phyloP scores from a whole-genome alignment of 2,888 invertebrate genomes.

The Cryptus armator region DNA sequence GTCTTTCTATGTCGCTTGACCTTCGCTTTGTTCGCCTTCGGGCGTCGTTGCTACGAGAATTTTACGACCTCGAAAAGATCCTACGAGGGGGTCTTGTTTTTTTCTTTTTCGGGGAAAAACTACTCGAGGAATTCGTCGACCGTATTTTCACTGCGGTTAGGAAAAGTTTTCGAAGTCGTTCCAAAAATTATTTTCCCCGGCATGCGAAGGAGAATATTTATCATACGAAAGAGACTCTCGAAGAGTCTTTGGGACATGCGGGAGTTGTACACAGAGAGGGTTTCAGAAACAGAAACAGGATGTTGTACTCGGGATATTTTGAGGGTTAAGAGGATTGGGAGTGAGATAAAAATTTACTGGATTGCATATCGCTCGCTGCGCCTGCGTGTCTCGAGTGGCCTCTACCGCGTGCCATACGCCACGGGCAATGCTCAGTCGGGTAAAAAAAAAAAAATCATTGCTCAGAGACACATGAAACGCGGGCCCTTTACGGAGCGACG shows the following conservation, averaged over 20 bases:
- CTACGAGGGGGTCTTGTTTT: neutral
- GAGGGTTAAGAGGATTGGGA: slow-evolving; percentile 45
- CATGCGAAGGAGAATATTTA: slow-evolving; percentile 18
- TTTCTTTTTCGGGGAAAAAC: slow-evolving; percentile 31
- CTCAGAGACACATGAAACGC: slow-evolving; percentile 12
- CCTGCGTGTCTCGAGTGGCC: slow-evolving; percentile 37
- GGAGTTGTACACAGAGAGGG: neutral
- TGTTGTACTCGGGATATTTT: slow-evolving; percentile 51
- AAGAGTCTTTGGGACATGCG: neutral
- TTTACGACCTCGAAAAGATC: slow-evolving; percentile 33
- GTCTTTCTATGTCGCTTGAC: slow-evolving; percentile 24
- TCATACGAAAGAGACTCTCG: slow-evolving; percentile 5
- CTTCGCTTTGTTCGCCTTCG: slow-evolving; percentile 9
- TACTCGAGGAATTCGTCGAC: slow-evolving; percentile 26
- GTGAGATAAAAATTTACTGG: slow-evolving; percentile 57
- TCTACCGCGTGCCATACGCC: slow-evolving; percentile 5
- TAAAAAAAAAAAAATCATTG: slow-evolving; percentile 30
- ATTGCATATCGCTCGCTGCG: slow-evolving; percentile 22
- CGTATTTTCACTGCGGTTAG: neutral
- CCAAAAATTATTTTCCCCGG: slow-evolving; percentile 10
- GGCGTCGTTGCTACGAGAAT: slow-evolving; percentile 19
- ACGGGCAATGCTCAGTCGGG: neutral
- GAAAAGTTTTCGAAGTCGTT: slow-evolving; percentile 9
- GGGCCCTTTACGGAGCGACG: slow-evolving; percentile 16
- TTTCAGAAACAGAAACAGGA: slow-evolving; percentile 50